phyloP scores from a whole-genome alignment of 2,797 vertebrate species.

The Todus mexicanus region DNA sequence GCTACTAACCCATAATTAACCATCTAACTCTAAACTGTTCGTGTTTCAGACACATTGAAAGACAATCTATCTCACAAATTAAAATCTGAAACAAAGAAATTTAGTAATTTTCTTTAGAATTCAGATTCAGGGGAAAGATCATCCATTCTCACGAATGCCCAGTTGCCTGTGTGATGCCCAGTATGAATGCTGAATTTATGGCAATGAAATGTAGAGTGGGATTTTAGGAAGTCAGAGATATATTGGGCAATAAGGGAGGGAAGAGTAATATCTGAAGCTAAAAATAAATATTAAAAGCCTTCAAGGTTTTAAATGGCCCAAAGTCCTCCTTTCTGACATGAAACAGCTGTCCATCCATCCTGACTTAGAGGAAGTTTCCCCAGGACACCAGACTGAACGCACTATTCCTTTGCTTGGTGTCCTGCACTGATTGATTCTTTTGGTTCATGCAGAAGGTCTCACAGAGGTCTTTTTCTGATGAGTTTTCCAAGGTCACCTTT shows the following conservation, averaged over 20 bases:
- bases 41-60: background rate
- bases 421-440: background rate
- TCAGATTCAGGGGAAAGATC: background rate
- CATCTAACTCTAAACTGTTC: background rate
- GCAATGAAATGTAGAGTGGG: background rate
- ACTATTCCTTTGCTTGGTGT: background rate
- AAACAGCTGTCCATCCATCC: background rate
- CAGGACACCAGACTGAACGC: background rate
- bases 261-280: background rate
- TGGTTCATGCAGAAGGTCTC: background rate
- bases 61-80: background rate
- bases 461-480: background rate
- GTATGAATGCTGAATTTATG: background rate
- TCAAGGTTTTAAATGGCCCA: background rate
- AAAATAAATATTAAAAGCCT: background rate
- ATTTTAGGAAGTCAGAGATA: background rate
- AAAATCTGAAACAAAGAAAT: background rate
- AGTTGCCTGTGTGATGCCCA: background rate
- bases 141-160: background rate
- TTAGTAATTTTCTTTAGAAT: background rate
- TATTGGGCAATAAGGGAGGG: background rate
- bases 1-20: background rate
- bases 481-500: background rate
- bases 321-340: background rate
- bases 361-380: background rate